phyloP scores from a whole-genome alignment of 2,113 vertebrate genomes.

The Ondatra zibethicus region DNA sequence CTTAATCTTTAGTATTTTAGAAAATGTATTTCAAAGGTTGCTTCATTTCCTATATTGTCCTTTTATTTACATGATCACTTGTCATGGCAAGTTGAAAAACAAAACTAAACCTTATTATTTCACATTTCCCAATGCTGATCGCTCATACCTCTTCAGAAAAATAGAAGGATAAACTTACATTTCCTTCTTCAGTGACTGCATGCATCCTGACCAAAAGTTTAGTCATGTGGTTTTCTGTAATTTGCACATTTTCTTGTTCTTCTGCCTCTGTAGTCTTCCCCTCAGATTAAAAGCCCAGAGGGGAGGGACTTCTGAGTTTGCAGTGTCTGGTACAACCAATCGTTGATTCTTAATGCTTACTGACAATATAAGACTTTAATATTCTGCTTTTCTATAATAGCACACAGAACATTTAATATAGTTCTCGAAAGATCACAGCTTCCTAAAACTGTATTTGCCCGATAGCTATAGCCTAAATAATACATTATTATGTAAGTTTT shows the following conservation, averaged over 20 bases:
- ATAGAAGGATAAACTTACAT: conserved; percentile 13
- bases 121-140: not conserved
- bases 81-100: conserved; percentile 20
- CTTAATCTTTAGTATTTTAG: conserved; percentile 55
- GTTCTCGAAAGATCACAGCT: conserved; percentile 23
- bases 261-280: not conserved
- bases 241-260: conserved; percentile 48
- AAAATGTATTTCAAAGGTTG: conserved; percentile 38
- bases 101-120: conserved; percentile 37
- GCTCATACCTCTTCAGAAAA: not conserved
- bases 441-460: not conserved
- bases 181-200: not conserved
- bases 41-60: not conserved
- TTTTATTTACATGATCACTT: conserved; percentile 47
- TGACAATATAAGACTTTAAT: not conserved
- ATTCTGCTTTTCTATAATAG: not conserved
- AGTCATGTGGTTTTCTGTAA: conserved; percentile 6
- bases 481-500: conserved; percentile 26
- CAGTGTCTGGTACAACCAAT: not conserved
- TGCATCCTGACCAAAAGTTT: conserved; percentile 20
- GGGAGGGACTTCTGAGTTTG: not conserved
- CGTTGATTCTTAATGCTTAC: not conserved
- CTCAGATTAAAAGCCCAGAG: not conserved
- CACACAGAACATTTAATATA: not conserved
- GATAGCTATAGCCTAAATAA: not conserved